Conservation (phyloP, 2,888 invertebrate genomes). For the Glyphotaelius pellucidus region DNA sequence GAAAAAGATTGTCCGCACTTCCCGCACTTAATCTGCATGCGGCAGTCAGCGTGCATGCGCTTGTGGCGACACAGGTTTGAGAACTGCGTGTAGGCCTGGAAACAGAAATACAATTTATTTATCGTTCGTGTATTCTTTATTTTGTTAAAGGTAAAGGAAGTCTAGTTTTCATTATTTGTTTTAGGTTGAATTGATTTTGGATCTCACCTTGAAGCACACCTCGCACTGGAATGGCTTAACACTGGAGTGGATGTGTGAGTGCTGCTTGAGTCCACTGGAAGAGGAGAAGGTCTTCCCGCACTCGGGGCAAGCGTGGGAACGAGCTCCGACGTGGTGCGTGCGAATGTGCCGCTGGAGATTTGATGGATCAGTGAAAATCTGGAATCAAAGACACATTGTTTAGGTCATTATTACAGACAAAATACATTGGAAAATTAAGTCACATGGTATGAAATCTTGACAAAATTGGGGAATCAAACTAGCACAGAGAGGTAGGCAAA, state of each 20-base stretch:
- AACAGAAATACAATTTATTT: constrained; percentile 67
- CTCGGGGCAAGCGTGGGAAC: constrained; percentile 97
- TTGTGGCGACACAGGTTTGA: constrained; percentile 99
- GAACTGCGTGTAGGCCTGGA: constrained; percentile 97
- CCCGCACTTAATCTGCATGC: constrained; percentile 94
- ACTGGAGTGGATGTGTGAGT: constrained; percentile 98
- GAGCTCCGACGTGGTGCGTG: constrained; percentile 95
- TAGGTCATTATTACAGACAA: background rate
- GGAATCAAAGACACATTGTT: constrained; percentile 73
- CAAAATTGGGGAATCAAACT: too few species aligned
- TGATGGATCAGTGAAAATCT: constrained; percentile 97
- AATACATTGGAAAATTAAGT: too few species aligned
- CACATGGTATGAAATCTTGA: too few species aligned
- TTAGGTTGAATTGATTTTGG: background rate
- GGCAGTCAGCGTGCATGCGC: constrained; percentile 98
- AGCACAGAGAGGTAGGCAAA: background rate
- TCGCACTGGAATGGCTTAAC: constrained; percentile 98
- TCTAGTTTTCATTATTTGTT: background rate
- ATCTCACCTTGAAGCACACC: constrained; percentile 92
- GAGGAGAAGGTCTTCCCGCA: constrained; percentile 99
- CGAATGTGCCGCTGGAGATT: constrained; percentile 98
- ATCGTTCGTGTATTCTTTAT: background rate
- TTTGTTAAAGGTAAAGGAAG: background rate
- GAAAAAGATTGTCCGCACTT: constrained; percentile 96
- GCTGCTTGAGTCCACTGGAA: constrained; percentile 98